Percentiles rank a stretch among this genome's conserved stretches.
Evolutionary conservation across 1,140 invertebrate genomes (phyloP).

Genomic region (Melanaphis sacchari): DNA sequence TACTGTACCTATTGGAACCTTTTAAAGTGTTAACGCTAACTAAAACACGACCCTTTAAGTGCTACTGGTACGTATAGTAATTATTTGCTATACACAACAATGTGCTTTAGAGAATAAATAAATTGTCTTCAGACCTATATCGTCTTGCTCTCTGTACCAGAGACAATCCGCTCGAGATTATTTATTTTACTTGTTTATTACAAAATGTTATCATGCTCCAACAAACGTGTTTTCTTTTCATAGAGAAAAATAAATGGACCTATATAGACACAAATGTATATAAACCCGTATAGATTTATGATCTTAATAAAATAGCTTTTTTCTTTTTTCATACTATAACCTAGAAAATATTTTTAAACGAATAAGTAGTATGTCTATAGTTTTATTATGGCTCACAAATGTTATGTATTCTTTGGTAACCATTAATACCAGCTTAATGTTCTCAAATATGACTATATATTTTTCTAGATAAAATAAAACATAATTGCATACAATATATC

Average conservation of each 20-base stretch:
- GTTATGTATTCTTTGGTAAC: neutral
- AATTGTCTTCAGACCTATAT: neutral
- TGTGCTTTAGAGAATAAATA: slow-evolving; percentile 18
- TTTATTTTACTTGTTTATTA: slow-evolving; percentile 23
- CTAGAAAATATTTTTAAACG: neutral
- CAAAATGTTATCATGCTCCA: neutral
- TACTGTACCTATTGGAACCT: neutral
- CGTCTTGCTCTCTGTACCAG: neutral
- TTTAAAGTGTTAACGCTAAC: neutral
- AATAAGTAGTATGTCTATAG: neutral
- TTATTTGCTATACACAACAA: slow-evolving; percentile 21
- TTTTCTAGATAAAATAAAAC: neutral
- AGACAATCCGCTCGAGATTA: neutral
- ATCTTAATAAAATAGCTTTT: slow-evolving; percentile 6
- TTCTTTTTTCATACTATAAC: neutral
- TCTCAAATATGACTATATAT: neutral
- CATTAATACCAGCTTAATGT: neutral
- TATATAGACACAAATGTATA: neutral
- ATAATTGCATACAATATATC: neutral
- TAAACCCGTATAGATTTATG: slow-evolving; percentile 4
- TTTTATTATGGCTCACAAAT: neutral
- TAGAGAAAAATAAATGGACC: neutral
- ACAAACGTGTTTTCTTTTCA: slow-evolving; percentile 18
- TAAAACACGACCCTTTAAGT: slow-evolving; percentile 10
- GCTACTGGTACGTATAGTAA: neutral